phyloP scores from a whole-genome alignment of 2,888 invertebrate genomes.

The Morpho helenor region DNA sequence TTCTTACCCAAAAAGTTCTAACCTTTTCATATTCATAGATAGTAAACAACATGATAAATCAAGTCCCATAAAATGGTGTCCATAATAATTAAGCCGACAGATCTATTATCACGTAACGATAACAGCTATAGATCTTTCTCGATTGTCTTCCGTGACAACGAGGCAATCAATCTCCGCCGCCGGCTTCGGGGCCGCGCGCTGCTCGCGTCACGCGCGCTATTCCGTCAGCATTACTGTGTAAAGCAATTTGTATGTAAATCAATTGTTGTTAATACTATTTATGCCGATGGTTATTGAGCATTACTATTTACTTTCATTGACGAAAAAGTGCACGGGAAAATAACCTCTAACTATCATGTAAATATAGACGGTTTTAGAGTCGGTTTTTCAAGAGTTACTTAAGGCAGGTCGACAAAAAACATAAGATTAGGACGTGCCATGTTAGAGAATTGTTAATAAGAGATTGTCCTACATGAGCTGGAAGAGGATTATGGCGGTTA shows the following conservation, averaged over 20 bases:
- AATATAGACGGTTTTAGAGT: slow-evolving; percentile 34
- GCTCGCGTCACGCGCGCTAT: slow-evolving; percentile 72
- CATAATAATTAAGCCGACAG: slow-evolving; percentile 10
- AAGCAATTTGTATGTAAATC: slow-evolving; percentile 80
- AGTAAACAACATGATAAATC: neutral
- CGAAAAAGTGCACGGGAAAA: slow-evolving; percentile 37
- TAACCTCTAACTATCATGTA: slow-evolving; percentile 31
- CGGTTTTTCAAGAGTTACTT: slow-evolving; percentile 30
- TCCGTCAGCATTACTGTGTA: slow-evolving; percentile 77
- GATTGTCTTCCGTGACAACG: slow-evolving; percentile 14
- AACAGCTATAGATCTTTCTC: slow-evolving; percentile 7
- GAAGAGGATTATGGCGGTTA: slow-evolving; percentile 55
- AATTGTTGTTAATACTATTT: slow-evolving; percentile 79
- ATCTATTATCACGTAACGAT: slow-evolving; percentile 17
- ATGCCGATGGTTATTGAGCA: slow-evolving; percentile 75
- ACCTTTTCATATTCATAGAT: too few species aligned
- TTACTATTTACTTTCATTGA: slow-evolving; percentile 63
- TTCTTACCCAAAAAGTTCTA: too few species aligned
- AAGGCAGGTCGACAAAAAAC: slow-evolving; percentile 50
- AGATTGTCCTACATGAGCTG: slow-evolving; percentile 50
- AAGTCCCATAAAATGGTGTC: neutral
- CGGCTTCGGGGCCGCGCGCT: slow-evolving; percentile 39
- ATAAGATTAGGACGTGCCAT: slow-evolving; percentile 54
- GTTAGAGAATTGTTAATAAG: slow-evolving; percentile 69
- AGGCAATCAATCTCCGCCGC: slow-evolving; percentile 25